Evolutionary conservation across 1,140 invertebrate genomes (phyloP), one percentile per base, ranked within the genome.

Genomic region (Apis laboriosa): DNA sequence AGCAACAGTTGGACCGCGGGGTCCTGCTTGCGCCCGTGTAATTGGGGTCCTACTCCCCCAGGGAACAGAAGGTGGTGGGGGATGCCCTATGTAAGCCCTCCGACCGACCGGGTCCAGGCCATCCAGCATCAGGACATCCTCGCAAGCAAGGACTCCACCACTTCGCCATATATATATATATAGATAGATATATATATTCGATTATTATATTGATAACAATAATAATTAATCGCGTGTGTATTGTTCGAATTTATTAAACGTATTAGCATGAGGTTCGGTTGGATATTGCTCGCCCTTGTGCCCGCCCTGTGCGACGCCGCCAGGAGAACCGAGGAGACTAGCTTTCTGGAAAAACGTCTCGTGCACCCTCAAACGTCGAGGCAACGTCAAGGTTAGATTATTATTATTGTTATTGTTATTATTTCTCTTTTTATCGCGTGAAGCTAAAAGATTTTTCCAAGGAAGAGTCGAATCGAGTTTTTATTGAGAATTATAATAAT

Each of bases 21-120:
- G 90, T 93, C 91, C 92, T 93, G 90, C 88, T 92, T 92, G 90
- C 88, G 90, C 88, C 87, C 90, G 90, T 90, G 92, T 94, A 94
- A 94, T 94, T 94, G 93, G 92, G 92, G 90, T 94, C 93, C 93
- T 77, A 87, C 90, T 90, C 86, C 90, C 89, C 83, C 66, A 63
- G 72, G 61, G 61, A 58, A 53, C n/a, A 80, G 15, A 13, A n/a
- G n/a, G 24, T 93, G 92, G 93, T 94, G 93, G 93, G 93, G 93
- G 89, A 77, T 85, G 93, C 92, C 93, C 93, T 94, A 94, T 94
- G 93, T 94, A 94, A 94, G 92, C 93, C 92, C 93, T 94, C 91
- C 91, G 90, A 93, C 92, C 90, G 88, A 83, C 90, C 89, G 91
- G 93, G 93, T 93, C 92, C 93, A 93, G 92, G 87, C 90, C 93